Conservation (phyloP, 2,888 invertebrate species). For the Loripinus fragilis region DNA sequence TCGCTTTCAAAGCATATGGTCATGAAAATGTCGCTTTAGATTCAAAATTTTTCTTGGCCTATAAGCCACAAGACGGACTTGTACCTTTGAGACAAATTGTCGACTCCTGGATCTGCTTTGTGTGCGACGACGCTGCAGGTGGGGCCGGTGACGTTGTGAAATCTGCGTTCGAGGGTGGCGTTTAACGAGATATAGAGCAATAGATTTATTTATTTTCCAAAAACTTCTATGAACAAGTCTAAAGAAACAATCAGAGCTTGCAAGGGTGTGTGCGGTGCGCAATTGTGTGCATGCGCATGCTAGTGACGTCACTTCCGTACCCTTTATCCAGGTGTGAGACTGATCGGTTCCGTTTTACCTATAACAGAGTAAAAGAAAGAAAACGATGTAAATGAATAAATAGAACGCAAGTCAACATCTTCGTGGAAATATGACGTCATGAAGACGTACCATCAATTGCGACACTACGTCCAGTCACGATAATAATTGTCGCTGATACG, state of each 20-base stretch:
- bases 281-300: not conserved
- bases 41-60: conserved; percentile 57
- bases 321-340: conserved; percentile 2
- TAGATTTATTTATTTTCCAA: not conserved
- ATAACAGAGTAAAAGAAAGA: not conserved
- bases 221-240: not conserved
- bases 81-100: conserved; percentile 63
- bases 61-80: conserved; percentile 49
- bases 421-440: too few species aligned
- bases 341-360: not conserved
- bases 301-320: conserved; percentile 12
- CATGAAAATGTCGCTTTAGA: conserved; percentile 65
- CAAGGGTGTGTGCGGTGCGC: not conserved
- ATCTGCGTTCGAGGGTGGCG: conserved; percentile 57
- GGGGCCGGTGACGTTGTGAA: conserved; percentile 53
- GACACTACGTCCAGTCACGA: not conserved
- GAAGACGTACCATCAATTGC: not conserved
- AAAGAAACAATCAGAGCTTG: not conserved
- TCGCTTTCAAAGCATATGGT: conserved; percentile 66
- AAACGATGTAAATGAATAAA: not conserved
- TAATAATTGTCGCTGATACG: not conserved
- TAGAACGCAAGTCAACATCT: too few species aligned
- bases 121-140: conserved; percentile 33
- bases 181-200: conserved; percentile 21
- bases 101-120: conserved; percentile 60